Conservation (phyloP, 1,140 invertebrate species). For the Drosophila kepulauana region DNA sequence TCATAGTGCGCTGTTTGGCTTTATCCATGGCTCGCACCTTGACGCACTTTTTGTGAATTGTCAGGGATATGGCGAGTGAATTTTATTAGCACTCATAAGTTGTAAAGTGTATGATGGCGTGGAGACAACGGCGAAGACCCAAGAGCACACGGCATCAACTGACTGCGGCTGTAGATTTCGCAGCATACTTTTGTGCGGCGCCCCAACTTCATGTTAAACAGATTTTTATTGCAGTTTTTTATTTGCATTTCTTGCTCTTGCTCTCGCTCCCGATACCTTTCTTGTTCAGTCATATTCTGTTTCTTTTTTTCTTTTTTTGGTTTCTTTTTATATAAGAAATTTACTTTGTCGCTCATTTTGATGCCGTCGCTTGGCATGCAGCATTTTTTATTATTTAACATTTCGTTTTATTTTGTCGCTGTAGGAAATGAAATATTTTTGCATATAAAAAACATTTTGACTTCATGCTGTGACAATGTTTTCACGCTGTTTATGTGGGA, state of each 20-base stretch:
- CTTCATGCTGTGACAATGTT: conserved; percentile 80
- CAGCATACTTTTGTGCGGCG: conserved; percentile 58
- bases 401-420: conserved; percentile 67
- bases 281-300: neutral
- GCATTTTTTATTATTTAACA: conserved; percentile 75
- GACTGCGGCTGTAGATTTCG: conserved; percentile 36
- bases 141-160: conserved; percentile 10
- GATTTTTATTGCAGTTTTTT: conserved; percentile 82
- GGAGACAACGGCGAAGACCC: conserved; percentile 18
- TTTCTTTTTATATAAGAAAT: conserved; percentile 45
- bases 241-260: conserved; percentile 60
- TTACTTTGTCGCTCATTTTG: conserved; percentile 72
- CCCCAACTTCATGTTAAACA: conserved; percentile 73
- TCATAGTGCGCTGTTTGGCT: neutral
- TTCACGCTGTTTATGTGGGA: conserved; percentile 70
- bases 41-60: conserved; percentile 63
- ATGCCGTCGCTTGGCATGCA: conserved; percentile 35
- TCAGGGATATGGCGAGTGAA: conserved; percentile 70
- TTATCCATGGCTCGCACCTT: conserved; percentile 63
- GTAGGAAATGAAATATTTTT: conserved; percentile 82
- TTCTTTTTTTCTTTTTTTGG: conserved; percentile 2
- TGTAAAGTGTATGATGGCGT: conserved; percentile 72
- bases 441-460: conserved; percentile 80
- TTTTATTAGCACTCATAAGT: conserved; percentile 81
- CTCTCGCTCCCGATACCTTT: conserved; percentile 27